These are phyloP conservation scores for Lasiurus borealis DNA, from an alignment of 2,113 vertebrate genomes.

Conservation along the genomic window DNA sequence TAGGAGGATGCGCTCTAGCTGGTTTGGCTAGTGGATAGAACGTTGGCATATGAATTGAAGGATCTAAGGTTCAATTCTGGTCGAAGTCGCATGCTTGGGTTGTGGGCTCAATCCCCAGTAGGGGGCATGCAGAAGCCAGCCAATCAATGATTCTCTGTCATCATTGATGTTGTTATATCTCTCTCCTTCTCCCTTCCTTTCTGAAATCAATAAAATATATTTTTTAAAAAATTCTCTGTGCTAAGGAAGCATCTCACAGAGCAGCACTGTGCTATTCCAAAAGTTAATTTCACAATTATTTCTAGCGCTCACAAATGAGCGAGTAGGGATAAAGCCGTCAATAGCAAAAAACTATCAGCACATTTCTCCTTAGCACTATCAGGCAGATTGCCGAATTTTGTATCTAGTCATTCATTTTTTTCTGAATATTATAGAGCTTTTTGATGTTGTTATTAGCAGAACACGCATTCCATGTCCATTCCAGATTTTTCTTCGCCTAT, in stretches of 20 bases:
- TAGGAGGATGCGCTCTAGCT: neutral
- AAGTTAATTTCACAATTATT: neutral
- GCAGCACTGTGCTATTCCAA: neutral
- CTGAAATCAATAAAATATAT: too few species aligned
- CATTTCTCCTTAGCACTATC: neutral
- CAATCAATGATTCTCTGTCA: too few species aligned
- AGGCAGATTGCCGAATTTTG: neutral
- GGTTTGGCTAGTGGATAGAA: too few species aligned
- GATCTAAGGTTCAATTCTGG: too few species aligned
- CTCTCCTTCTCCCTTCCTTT: too few species aligned
- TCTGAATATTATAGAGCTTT: neutral
- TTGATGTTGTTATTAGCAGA: neutral
- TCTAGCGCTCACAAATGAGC: neutral
- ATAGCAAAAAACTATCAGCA: neutral
- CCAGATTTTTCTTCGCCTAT: slow-evolving; percentile 28
- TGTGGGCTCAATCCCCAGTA: too few species aligned
- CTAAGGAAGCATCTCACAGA: neutral
- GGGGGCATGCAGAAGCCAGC: too few species aligned
- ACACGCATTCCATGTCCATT: neutral
- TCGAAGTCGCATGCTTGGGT: too few species aligned
- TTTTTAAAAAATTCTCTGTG: neutral
- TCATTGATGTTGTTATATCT: too few species aligned
- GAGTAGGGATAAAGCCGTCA: neutral
- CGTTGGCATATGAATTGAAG: too few species aligned
- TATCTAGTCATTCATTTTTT: slow-evolving; percentile 8